phyloP scores from a whole-genome alignment of 2,888 invertebrate genomes.

The Patella ulyssiponensis region DNA sequence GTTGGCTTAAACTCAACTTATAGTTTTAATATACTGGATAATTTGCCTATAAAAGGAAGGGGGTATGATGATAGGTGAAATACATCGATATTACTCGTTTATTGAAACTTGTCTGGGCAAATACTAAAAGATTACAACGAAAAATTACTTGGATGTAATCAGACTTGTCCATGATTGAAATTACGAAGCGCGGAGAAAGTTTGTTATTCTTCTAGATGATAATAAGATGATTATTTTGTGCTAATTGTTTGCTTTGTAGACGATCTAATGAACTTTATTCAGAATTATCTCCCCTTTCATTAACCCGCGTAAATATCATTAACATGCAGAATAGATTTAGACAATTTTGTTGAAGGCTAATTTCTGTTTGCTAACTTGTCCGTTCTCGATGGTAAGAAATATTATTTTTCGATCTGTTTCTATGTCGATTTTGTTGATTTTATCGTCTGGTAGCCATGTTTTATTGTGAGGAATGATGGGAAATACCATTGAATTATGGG shows the following conservation, averaged over 20 bases:
- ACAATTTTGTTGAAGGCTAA: neutral
- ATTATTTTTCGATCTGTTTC: neutral
- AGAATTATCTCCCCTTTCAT: constrained; percentile 6
- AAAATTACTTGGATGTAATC: no score
- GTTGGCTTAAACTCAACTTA: no score
- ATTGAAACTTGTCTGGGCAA: neutral
- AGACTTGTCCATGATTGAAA: no score
- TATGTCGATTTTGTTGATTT: neutral
- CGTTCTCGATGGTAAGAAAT: neutral
- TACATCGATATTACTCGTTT: no score
- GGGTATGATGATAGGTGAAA: no score
- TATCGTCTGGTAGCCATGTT: neutral
- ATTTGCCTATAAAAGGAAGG: no score
- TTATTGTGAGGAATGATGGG: neutral
- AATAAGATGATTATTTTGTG: neutral
- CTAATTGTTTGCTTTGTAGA: constrained; percentile 9
- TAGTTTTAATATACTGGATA: no score
- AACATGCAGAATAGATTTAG: no score
- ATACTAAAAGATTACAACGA: neutral
- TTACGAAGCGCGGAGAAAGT: neutral
- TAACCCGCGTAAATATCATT: neutral
- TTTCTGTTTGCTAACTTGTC: neutral
- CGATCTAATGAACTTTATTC: neutral
- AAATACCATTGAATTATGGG: neutral
- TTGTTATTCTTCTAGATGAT: constrained; percentile 1